Base-by-base conservation (phyloP, 2,888 invertebrate genomes). In the Volucella inflata region DNA sequence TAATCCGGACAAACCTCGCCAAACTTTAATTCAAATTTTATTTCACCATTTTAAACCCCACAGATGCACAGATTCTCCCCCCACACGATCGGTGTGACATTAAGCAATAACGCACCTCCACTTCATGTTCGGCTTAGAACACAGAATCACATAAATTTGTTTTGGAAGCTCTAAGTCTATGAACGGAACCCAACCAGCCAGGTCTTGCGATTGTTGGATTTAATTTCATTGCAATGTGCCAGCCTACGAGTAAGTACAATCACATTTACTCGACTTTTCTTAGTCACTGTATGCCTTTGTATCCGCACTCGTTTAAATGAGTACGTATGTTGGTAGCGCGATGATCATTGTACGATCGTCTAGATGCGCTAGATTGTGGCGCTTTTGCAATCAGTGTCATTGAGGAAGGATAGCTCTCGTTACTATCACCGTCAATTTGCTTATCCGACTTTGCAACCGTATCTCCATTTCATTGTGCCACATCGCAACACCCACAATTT, bases 361-460 rank as follows among this genome's bases (percentile, higher is more conserved):
- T 17, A 42, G 8, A 72, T 46, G 59, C 40, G 16, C 64, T 65
- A 65, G 62, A 75, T 48, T 38, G 64, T 67, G 65, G 65, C 70
- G 48, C 42, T 74, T 51, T 70, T 51, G 64, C 59, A 65, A 74
- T 71, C 70, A 70, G 42, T 79, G 74, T 79, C 70, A 79, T 74
- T 59, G 75, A 36, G 38, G 55, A 36, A 38, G 55, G 65, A 78
- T 64, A 51, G 46, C 68, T 53, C 72, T 51, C 16, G 16, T 51
- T 55, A 50, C 62, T 64, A 53, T 70, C 64, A 44, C 59, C 17
- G 46, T 50, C 65, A 21, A 50, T 48, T 57, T 11, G 36, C 12
- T 11, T 48, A 53, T 68, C 70, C 48, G 8, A 30, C 30, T 75
- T 40, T 16, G 55, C 50, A 55, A 68, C 50, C 36, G 76, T 44